phyloP scores from a whole-genome alignment of 2,797 vertebrate species.

The Thalassophryne amazonica region DNA sequence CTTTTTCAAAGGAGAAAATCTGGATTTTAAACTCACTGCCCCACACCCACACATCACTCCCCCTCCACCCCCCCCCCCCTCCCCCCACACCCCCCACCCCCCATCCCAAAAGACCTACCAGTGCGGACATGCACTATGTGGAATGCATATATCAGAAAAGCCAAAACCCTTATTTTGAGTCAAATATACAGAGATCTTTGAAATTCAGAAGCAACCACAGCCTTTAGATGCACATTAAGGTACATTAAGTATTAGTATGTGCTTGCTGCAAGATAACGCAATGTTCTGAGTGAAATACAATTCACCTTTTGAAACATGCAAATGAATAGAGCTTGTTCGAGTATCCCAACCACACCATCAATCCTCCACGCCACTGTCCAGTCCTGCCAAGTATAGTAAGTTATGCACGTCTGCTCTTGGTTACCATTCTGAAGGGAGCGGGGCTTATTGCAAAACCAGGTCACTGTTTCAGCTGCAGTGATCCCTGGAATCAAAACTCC shows the following conservation, averaged over 20 bases:
- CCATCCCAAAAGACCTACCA: too few species aligned
- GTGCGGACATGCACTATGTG: too few species aligned
- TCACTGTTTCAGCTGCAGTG: constrained; percentile 46
- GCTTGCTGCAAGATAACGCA: constrained; percentile 32
- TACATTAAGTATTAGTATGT: constrained; percentile 48
- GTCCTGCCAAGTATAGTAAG: constrained; percentile 46
- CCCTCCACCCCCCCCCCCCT: neutral
- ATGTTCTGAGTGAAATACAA: constrained; percentile 25
- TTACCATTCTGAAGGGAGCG: constrained; percentile 49
- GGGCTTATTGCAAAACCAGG: constrained; percentile 63
- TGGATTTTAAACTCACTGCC: constrained; percentile 60
- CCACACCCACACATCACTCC: neutral
- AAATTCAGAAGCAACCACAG: too few species aligned
- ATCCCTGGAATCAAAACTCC: constrained; percentile 53
- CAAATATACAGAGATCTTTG: constrained; percentile 4
- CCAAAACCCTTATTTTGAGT: constrained; percentile 12
- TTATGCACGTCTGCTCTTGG: constrained; percentile 64
- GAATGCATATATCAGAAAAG: too few species aligned
- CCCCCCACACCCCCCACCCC: constrained; percentile 21
- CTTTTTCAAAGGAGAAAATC: constrained; percentile 82
- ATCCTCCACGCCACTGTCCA: constrained; percentile 45
- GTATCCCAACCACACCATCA: constrained; percentile 65
- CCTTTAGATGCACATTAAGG: constrained; percentile 24
- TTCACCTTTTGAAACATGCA: constrained; percentile 41
- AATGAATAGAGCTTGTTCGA: constrained; percentile 36